Conservation (phyloP, 2,888 invertebrate genomes). For the Tenthredo livida region DNA sequence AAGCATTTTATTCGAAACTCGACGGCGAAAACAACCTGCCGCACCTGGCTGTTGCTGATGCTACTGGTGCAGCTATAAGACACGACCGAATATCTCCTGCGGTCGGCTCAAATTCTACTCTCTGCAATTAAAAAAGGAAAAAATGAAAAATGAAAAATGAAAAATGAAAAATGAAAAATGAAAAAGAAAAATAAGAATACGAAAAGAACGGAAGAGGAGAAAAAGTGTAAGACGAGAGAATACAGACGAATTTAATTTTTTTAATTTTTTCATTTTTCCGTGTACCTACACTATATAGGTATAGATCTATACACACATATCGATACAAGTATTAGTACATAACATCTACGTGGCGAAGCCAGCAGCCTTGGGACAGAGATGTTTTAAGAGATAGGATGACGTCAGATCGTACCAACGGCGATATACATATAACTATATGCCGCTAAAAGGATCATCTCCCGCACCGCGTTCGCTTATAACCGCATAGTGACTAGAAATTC, state of each 20-base stretch:
- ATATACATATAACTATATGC: not conserved
- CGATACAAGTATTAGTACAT: not conserved
- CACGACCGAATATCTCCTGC: slow-evolving; percentile 23
- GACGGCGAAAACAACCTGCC: slow-evolving; percentile 45
- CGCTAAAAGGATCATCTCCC: slow-evolving; percentile 45
- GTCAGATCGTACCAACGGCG: not conserved
- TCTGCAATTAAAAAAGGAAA: not conserved
- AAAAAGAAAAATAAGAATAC: not conserved
- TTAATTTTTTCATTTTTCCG: not conserved
- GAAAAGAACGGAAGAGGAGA: not conserved
- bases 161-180: not conserved
- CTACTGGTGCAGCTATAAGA: not conserved
- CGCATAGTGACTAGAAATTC: slow-evolving; percentile 38
- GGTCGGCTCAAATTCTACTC: not conserved
- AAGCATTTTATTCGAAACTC: slow-evolving; percentile 47
- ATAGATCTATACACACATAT: not conserved
- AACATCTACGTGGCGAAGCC: not conserved
- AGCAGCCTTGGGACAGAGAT: slow-evolving; percentile 30
- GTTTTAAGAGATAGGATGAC: slow-evolving; percentile 44
- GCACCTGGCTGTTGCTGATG: slow-evolving; percentile 24
- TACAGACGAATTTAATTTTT: not conserved
- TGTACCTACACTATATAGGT: no score
- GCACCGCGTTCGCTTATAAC: not conserved
- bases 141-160: not conserved
- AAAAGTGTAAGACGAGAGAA: not conserved